A percentile compares a stretch with the other conserved stretches of the same genome.
Conservation (phyloP, 2,113 vertebrate species). For the Ploceus nigricollis region DNA sequence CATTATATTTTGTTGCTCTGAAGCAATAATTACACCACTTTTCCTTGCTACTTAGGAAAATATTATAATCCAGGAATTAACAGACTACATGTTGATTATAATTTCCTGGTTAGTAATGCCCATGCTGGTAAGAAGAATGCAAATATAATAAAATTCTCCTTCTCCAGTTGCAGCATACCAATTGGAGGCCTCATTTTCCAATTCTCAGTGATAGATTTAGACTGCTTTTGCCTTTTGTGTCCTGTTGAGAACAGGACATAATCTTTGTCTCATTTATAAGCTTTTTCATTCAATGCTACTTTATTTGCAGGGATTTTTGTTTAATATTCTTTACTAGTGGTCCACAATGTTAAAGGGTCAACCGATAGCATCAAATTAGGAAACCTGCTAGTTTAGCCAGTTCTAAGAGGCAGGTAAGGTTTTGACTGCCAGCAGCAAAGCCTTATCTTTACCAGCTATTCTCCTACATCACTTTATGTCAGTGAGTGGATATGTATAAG, state of each 20-base stretch:
- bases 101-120: slow-evolving; percentile 24
- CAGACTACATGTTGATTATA: slow-evolving; percentile 13
- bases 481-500: background rate
- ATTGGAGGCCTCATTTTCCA: background rate
- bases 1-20: background rate
- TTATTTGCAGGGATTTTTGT: background rate
- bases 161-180: background rate
- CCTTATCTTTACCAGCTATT: background rate
- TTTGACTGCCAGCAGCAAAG: background rate
- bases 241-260: background rate
- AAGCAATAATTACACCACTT: background rate
- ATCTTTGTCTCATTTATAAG: background rate
- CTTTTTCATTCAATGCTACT: background rate
- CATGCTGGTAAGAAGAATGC: slow-evolving; percentile 15
- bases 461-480: background rate
- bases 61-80: slow-evolving; percentile 13
- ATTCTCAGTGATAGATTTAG: background rate
- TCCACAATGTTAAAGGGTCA: background rate
- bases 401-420: background rate
- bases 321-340: background rate
- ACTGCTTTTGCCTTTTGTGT: background rate
- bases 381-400: background rate
- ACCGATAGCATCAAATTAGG: background rate
- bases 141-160: background rate
- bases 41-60: background rate